Evolutionary conservation across 2,888 invertebrate genomes (phyloP), one percentile per base, ranked within the genome.

Genomic region (Thereva unica): DNA sequence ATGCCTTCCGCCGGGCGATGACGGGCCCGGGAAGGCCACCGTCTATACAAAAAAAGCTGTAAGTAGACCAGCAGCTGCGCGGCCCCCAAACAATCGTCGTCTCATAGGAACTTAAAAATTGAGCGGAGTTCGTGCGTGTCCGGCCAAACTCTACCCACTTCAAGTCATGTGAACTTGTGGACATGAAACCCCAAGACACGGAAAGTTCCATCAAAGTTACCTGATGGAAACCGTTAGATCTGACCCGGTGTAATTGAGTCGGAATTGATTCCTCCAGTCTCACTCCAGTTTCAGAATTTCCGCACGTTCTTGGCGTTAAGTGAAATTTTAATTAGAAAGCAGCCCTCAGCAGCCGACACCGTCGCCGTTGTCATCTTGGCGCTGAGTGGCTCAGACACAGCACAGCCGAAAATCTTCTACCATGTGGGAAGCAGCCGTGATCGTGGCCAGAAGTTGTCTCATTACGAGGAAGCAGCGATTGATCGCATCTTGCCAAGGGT

Each of bases 261-360:
- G 6, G 64, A 53, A 53, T 44, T 53, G 64, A 64, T 64, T 53
- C 53, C 45, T 61, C 40, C 50, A 9, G 8, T 44, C 52, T 44
- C 53, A 50, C 64, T 64, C 64, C 9, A 64, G 53, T 53, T 64
- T 53, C 52, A 64, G 44, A 64, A 64, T 64, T 53, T 64, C 53
- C 64, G 64, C 53, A 64, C 64, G 64, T 64, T 64, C 23, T 64
- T 40, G 53, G 23, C 12, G 50, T 53, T 53, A 53, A 44, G 53
- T 64, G 64, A 64, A 64, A 64, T 64, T 64, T 64, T 53, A 64
- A 53, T 64, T 64, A 64, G 53, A 64, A 61, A 47, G 47, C 47
- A 59, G 12, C 37, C 47, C 47, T 45, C 57, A 41, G 5, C 10
- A 12, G 38, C 45, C 44, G 38, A 6, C 8, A 10, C 23, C 23